Conservation (phyloP, 2,888 invertebrate genomes). For the Tortrix viridana region DNA sequence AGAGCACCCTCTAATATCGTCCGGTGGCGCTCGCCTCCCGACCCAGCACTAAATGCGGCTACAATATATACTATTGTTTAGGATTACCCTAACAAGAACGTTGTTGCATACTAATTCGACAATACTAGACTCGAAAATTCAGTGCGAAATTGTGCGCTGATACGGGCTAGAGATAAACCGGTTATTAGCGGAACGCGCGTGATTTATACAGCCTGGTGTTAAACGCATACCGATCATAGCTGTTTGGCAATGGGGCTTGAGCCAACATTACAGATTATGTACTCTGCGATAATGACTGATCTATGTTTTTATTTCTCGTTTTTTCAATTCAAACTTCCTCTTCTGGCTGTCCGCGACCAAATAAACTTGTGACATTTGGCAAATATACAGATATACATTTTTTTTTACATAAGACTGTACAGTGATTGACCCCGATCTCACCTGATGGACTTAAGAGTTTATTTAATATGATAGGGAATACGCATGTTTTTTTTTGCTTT, state of each 20-base stretch:
- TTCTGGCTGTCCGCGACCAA: no score
- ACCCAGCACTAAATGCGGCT: constrained; percentile 15
- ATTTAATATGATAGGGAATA: no score
- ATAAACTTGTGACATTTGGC: no score
- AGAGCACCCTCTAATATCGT: constrained; percentile 17
- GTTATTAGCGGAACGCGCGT: constrained; percentile 53
- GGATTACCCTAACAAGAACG: constrained; percentile 48
- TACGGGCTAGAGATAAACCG: constrained; percentile 47
- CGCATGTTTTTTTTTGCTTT: no score
- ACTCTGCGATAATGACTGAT: background rate
- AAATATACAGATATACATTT: no score
- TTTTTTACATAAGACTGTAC: no score
- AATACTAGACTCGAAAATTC: constrained; percentile 42
- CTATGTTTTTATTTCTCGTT: background rate
- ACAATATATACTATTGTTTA: constrained; percentile 42
- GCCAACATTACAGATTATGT: constrained; percentile 14
- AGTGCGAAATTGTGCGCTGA: constrained; percentile 41
- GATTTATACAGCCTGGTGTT: constrained; percentile 50
- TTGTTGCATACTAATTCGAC: constrained; percentile 48
- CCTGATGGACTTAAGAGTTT: no score
- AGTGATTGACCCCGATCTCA: no score
- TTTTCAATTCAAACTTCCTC: background rate
- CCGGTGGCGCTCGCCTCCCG: constrained; percentile 21
- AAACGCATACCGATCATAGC: constrained; percentile 50
- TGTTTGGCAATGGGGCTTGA: constrained; percentile 23